Percentiles rank a stretch among this genome's conserved stretches.
phyloP scores from a whole-genome alignment of 2,888 invertebrate genomes.

The Argynnis bischoffii region DNA sequence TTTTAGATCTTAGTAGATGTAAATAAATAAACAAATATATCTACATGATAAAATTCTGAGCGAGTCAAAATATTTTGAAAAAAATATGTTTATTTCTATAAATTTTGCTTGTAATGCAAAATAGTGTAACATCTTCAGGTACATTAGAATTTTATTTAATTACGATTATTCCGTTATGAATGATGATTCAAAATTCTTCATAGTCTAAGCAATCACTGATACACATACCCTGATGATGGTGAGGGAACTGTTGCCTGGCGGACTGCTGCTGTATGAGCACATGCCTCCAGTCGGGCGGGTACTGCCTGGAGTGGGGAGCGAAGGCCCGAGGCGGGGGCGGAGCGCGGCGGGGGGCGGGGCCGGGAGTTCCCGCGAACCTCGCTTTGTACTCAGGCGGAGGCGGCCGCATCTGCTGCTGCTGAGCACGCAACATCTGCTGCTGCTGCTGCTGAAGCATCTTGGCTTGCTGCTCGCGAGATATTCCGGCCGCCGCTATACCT shows the following conservation, averaged over 20 bases:
- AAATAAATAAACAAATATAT: no score
- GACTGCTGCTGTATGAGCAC: constrained; percentile 84
- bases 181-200: background rate
- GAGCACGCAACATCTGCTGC: constrained; percentile 84
- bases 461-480: constrained; percentile 84
- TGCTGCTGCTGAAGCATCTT: constrained; percentile 87
- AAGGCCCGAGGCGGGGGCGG: constrained; percentile 53
- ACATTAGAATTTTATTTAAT: no score
- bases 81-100: no score
- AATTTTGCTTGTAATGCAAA: no score
- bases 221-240: constrained; percentile 72
- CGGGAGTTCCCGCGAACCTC: constrained; percentile 75
- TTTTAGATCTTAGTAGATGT: no score
- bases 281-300: constrained; percentile 76
- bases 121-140: no score
- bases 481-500: constrained; percentile 74
- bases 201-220: background rate
- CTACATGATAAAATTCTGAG: no score
- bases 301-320: constrained; percentile 67
- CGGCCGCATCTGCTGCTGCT: constrained; percentile 84
- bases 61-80: no score
- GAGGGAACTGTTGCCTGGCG: constrained; percentile 69
- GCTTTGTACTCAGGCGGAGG: constrained; percentile 94
- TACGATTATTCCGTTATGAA: no score
- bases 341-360: constrained; percentile 51